These are phyloP conservation scores for Nerophis ophidion DNA, from an alignment of 2,113 vertebrate species.

Conservation along the genomic window DNA sequence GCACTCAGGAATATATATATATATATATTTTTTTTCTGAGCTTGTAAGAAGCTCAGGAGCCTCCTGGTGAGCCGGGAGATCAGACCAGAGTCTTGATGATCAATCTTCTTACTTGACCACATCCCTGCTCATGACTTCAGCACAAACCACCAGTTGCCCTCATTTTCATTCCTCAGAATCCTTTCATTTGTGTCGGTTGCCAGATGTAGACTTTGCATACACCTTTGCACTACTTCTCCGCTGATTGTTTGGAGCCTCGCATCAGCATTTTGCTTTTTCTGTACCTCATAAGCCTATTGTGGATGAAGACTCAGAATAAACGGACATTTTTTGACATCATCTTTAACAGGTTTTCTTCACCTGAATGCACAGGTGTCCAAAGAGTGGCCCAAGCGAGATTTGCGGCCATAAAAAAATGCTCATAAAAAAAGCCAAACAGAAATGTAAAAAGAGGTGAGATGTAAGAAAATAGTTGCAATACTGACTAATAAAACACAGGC, in stretches of 20 bases:
- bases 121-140: conserved; percentile 26
- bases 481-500: no score
- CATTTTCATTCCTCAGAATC: neutral
- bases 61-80: neutral
- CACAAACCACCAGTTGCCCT: conserved; percentile 44
- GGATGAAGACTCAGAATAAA: conserved; percentile 66
- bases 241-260: conserved; percentile 57
- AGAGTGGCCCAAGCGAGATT: no score
- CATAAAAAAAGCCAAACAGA: neutral
- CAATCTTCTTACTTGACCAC: neutral
- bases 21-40: conserved; percentile 5
- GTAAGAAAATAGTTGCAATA: no score
- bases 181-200: conserved; percentile 32
- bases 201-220: conserved; percentile 48
- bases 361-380: neutral
- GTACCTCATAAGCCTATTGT: conserved; percentile 72
- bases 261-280: conserved; percentile 74
- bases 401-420: no score
- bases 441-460: no score
- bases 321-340: conserved; percentile 53
- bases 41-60: conserved; percentile 14
- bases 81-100: neutral
- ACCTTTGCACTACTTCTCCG: conserved; percentile 47
- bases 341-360: neutral
- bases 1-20: conserved; percentile 57